phyloP scores from a whole-genome alignment of 2,113 vertebrate species.

The Paralichthys olivaceus region DNA sequence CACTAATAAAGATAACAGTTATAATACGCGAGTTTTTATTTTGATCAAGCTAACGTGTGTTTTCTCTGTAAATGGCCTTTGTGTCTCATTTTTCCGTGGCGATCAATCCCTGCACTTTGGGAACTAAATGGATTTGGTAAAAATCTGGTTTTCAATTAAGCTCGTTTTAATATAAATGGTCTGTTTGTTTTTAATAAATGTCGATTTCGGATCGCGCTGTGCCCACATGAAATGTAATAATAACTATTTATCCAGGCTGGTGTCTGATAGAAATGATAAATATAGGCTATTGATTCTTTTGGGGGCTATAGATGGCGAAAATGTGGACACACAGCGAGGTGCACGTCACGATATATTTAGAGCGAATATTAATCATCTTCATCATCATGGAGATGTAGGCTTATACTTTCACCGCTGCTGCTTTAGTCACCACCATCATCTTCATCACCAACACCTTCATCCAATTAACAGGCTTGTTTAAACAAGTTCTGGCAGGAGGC shows the following conservation, averaged over 20 bases:
- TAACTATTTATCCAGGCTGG: slow-evolving; percentile 7
- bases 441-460: slow-evolving; percentile 71
- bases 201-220: slow-evolving; percentile 20
- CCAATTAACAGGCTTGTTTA: slow-evolving; percentile 76
- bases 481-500: slow-evolving; percentile 66
- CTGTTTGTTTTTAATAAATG: slow-evolving; percentile 2
- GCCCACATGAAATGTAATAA: slow-evolving; percentile 36
- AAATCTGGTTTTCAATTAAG: slow-evolving; percentile 42
- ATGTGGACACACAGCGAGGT: slow-evolving; percentile 39
- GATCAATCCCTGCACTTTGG: slow-evolving; percentile 43
- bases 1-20: slow-evolving; percentile 23
- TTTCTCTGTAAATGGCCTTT: slow-evolving; percentile 50
- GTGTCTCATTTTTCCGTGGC: slow-evolving; percentile 27
- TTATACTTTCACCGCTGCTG: slow-evolving; percentile 40
- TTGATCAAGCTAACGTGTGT: slow-evolving; percentile 19
- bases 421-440: slow-evolving; percentile 66
- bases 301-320: slow-evolving; percentile 36
- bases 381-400: slow-evolving; percentile 64
- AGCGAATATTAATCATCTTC: slow-evolving; percentile 67
- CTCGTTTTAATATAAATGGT: slow-evolving; percentile 6
- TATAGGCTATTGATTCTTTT: slow-evolving; percentile 62
- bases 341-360: slow-evolving; percentile 66
- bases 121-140: slow-evolving; percentile 28
- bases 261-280: slow-evolving; percentile 54
- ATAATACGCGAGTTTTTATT: background rate